Evolutionary conservation across 1,140 invertebrate genomes (phyloP), one percentile per base, ranked within the genome.

Genomic region (Tribolium madens): DNA sequence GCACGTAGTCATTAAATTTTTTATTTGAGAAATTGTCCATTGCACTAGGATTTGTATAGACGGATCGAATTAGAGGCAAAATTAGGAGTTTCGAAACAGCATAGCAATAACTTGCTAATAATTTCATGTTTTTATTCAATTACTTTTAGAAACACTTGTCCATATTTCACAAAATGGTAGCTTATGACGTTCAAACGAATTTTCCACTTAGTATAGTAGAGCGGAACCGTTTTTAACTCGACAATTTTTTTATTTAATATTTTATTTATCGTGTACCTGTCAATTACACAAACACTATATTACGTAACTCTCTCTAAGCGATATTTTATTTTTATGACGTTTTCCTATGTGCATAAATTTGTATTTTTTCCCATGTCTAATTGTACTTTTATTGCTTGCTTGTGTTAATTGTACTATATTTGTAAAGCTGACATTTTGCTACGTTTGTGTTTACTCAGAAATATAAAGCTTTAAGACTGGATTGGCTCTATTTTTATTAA

Each of bases 401-500:
- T 64, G 57, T 64, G 57, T 64, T 64, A 64, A 31, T 64, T 64
- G 57, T 64, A 71, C 15, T 71, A 71, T 71, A 71, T 71, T 71
- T 71, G 42, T 71, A 71, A 71, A 71, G 68, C 68, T 71, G 64
- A 71, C 7, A 47, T 71, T 71, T 71, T 71, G 68, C 68, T 71
- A 71, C 68, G 47, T 71, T 69, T 71, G 68, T 71, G 68, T 71
- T 71, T 71, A 50, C 18, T 71, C 36, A 71, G 36, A 71, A 71
- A 71, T 71, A 71, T 71, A 71, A 71, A 71, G 68, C 68, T 71
- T 71, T 71, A 71, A 71, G 68, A 71, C 68, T 71, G 68, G 15
- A 71, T 21, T 70, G 21, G 1, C 21, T 4, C 21, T 4, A 26
- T 26, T 26, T 26, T 26, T 26, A n/a, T n/a, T n/a, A n/a, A n/a